These are phyloP conservation scores for Avahi laniger DNA, from an alignment of 2,797 vertebrate genomes.

Conservation along the genomic window DNA sequence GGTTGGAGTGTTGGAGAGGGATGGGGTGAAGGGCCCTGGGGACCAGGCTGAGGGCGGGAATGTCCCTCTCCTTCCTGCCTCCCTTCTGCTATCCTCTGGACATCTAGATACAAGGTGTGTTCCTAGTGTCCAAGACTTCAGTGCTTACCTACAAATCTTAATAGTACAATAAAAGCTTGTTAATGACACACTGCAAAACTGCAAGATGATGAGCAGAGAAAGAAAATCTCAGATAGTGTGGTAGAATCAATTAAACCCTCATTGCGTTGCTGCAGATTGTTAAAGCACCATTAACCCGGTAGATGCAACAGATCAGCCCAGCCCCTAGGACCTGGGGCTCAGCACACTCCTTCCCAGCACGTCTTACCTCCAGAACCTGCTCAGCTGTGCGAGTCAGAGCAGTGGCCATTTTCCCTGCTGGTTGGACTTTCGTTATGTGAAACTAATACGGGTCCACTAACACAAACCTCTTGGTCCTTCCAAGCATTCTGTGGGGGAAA, in stretches of 20 bases:
- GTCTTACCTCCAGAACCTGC: not conserved
- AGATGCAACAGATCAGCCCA: not conserved
- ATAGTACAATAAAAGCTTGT: slow-evolving; percentile 95
- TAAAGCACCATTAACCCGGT: slow-evolving; percentile 80
- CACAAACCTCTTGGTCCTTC: slow-evolving; percentile 87
- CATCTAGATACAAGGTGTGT: slow-evolving; percentile 91
- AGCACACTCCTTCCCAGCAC: not conserved
- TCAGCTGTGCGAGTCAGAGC: not conserved
- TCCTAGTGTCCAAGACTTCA: slow-evolving; percentile 92
- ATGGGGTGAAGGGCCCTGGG: not conserved
- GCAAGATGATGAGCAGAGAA: slow-evolving; percentile 93
- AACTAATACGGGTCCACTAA: slow-evolving; percentile 79
- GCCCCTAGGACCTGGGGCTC: not conserved
- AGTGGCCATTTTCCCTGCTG: not conserved
- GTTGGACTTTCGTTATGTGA: not conserved
- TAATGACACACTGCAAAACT: slow-evolving; percentile 94
- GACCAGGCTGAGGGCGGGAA: not conserved
- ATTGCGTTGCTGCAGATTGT: slow-evolving; percentile 93
- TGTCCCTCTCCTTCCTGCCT: not conserved
- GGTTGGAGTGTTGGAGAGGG: not conserved
- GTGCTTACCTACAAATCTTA: slow-evolving; percentile 93
- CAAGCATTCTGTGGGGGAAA: slow-evolving; percentile 80
- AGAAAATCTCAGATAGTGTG: slow-evolving; percentile 90
- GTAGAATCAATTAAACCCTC: slow-evolving; percentile 94
- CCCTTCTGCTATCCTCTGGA: slow-evolving; percentile 15